phyloP scores from a whole-genome alignment of 2,113 vertebrate species.

The Phodopus roborovskii region DNA sequence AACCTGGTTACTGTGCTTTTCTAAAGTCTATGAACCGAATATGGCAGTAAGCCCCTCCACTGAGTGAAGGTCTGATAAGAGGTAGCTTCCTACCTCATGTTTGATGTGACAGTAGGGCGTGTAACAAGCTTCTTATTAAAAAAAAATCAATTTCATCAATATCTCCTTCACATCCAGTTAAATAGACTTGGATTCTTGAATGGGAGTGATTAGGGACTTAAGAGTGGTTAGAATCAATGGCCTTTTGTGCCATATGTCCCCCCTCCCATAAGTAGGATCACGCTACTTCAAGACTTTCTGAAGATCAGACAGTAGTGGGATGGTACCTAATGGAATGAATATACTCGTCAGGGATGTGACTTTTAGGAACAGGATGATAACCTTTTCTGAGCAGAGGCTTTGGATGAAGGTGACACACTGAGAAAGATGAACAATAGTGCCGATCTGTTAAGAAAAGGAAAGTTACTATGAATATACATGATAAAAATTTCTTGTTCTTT shows the following conservation, averaged over 20 bases:
- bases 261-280: neutral
- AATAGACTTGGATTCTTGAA: constrained; percentile 30
- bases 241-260: neutral
- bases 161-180: constrained; percentile 2
- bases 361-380: constrained; percentile 17
- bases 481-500: constrained; percentile 53
- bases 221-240: neutral
- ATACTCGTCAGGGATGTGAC: neutral
- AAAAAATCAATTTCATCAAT: constrained; percentile 44
- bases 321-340: neutral
- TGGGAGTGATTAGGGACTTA: constrained; percentile 6
- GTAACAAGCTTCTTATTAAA: neutral
- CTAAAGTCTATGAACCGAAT: constrained; percentile 25
- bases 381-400: constrained; percentile 15
- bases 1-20: constrained; percentile 37
- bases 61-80: constrained; percentile 21
- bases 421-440: constrained; percentile 14
- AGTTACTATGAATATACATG: neutral
- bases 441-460: constrained; percentile 28
- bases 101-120: constrained; percentile 20
- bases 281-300: neutral
- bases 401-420: neutral
- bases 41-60: neutral
- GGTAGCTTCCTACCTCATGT: neutral
- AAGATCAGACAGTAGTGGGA: neutral